Evolutionary conservation across 2,888 invertebrate genomes (phyloP).

Genomic region (Nymphalis urticae): DNA sequence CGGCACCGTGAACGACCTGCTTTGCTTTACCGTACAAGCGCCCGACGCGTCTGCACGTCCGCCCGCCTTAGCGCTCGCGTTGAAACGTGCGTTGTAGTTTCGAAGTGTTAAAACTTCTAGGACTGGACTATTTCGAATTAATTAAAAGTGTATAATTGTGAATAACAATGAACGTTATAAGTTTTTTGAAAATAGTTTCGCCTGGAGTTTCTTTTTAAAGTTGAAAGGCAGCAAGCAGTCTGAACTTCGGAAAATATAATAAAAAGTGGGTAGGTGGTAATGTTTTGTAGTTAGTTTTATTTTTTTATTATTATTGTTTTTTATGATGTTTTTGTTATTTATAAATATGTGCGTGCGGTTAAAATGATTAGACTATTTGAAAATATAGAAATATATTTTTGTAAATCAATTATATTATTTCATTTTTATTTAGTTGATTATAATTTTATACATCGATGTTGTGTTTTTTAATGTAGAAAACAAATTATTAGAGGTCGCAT

Average conservation of each 20-base stretch:
- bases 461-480: background rate
- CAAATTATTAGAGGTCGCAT: slow-evolving; percentile 5
- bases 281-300: background rate
- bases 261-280: slow-evolving; percentile 72
- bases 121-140: slow-evolving; percentile 7
- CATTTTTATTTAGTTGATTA: too few relatives aligned
- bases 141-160: slow-evolving; percentile 6
- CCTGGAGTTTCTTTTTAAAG: slow-evolving; percentile 35
- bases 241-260: slow-evolving; percentile 16
- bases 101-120: slow-evolving; percentile 2
- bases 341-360: too few relatives aligned
- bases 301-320: background rate
- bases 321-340: too few relatives aligned
- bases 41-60: slow-evolving; percentile 34
- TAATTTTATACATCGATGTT: background rate
- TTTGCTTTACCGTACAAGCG: slow-evolving; percentile 17
- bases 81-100: background rate
- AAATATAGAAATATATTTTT: too few relatives aligned
- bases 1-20: background rate
- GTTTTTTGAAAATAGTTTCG: slow-evolving; percentile 18
- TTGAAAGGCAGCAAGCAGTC: slow-evolving; percentile 35
- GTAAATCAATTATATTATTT: too few relatives aligned
- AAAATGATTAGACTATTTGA: too few relatives aligned
- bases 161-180: slow-evolving; percentile 7
- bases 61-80: slow-evolving; percentile 34